phyloP scores from a whole-genome alignment of 2,113 vertebrate species.

The Trogon melanurus region DNA sequence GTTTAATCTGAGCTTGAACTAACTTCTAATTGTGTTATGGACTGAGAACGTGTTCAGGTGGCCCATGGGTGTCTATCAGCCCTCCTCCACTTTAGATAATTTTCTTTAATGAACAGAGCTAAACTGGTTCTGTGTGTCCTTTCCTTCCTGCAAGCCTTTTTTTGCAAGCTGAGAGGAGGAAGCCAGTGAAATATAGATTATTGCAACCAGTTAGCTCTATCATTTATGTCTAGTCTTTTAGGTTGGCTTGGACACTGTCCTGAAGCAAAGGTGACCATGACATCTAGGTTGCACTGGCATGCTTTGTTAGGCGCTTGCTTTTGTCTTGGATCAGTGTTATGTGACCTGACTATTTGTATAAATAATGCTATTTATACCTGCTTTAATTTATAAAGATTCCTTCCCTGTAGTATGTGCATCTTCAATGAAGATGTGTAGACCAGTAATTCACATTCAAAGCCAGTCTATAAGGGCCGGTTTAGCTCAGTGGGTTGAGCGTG shows the following conservation, averaged over 20 bases:
- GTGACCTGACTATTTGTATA: background rate
- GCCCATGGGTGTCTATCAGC: background rate
- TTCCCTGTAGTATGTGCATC: background rate
- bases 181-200: background rate
- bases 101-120: background rate
- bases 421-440: background rate
- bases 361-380: background rate
- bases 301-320: background rate
- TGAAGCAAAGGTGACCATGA: background rate
- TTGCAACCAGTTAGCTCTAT: background rate
- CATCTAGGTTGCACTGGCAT: background rate
- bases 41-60: background rate
- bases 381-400: background rate
- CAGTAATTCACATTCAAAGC: background rate
- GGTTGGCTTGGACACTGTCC: background rate
- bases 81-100: background rate
- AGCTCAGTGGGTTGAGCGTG: too few relatives aligned
- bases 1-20: background rate
- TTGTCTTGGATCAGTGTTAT: background rate
- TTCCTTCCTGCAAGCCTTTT: background rate
- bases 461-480: too few relatives aligned
- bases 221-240: background rate
- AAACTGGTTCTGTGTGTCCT: background rate
- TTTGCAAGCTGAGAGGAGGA: background rate
- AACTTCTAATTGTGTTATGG: background rate